Conservation (phyloP, 2,888 invertebrate species). For the Xestia sexstrigata region DNA sequence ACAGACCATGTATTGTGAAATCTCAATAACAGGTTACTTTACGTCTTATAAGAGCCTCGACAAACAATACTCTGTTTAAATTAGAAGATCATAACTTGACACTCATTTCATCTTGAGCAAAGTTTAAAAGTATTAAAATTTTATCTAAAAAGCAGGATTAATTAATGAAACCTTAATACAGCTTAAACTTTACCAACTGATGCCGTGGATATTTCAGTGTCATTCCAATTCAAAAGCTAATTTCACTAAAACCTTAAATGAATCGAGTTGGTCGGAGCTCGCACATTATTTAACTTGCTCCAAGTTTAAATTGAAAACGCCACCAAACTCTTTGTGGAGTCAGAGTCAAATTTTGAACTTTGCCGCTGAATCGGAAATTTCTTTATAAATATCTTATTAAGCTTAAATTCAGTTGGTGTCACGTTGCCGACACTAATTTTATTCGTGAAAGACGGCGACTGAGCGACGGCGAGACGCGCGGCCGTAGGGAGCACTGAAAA, state of each 20-base stretch:
- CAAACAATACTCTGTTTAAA: constrained; percentile 10
- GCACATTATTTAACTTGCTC: constrained; percentile 90
- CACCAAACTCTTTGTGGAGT: constrained; percentile 89
- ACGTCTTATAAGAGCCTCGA: background rate
- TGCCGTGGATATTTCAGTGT: constrained; percentile 84
- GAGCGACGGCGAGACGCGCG: constrained; percentile 73
- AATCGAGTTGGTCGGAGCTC: constrained; percentile 89
- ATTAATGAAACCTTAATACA: constrained; percentile 77
- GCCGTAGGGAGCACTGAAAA: constrained; percentile 81
- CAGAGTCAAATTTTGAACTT: constrained; percentile 90
- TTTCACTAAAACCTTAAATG: constrained; percentile 90
- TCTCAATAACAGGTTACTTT: background rate
- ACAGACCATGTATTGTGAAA: background rate
- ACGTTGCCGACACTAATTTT: constrained; percentile 90
- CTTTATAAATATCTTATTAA: constrained; percentile 91
- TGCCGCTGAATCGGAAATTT: constrained; percentile 90
- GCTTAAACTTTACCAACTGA: constrained; percentile 75
- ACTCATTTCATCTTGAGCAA: constrained; percentile 19
- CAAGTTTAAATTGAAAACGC: constrained; percentile 91
- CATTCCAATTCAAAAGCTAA: constrained; percentile 89
- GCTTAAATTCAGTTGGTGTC: constrained; percentile 90
- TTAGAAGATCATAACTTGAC: constrained; percentile 43
- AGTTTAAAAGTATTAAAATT: constrained; percentile 45
- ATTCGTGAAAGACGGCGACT: constrained; percentile 88
- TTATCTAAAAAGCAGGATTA: constrained; percentile 73